Conservation (phyloP, 2,113 vertebrate species). For the Plestiodon gilberti region DNA sequence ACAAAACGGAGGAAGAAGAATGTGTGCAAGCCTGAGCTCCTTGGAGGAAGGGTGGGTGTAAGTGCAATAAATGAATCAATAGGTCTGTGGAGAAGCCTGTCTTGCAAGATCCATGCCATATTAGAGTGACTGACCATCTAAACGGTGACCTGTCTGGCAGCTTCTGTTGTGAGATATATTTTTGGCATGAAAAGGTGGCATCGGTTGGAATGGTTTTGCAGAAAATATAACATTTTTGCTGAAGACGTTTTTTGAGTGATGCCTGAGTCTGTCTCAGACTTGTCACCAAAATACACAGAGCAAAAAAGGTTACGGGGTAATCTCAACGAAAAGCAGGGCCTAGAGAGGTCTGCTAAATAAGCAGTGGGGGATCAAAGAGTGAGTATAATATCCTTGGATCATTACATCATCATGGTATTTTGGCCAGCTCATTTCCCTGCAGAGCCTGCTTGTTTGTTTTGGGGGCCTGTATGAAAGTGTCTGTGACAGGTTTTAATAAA, state of each 20-base stretch:
- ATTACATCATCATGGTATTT: slow-evolving; percentile 63
- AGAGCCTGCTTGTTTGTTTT: slow-evolving; percentile 62
- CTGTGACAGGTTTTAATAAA: slow-evolving; percentile 63
- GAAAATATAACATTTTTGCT: rapidly evolving
- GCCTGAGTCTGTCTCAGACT: neutral
- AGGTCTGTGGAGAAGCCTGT: neutral
- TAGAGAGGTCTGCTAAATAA: slow-evolving; percentile 45
- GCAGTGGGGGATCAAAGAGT: slow-evolving; percentile 49
- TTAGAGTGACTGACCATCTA: rapidly evolving
- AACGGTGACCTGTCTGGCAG: neutral
- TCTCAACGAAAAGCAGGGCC: slow-evolving; percentile 19
- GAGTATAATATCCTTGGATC: slow-evolving; percentile 49
- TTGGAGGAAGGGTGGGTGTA: no score
- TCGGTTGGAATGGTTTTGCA: neutral
- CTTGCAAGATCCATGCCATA: neutral
- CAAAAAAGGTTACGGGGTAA: neutral
- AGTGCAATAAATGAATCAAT: no score
- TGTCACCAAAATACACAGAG: neutral
- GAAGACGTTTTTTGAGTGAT: neutral
- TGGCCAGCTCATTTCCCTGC: slow-evolving; percentile 49
- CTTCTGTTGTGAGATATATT: neutral
- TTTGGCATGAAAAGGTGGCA: neutral
- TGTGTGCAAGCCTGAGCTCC: no score
- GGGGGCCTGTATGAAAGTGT: slow-evolving; percentile 57
- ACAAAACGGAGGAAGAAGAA: no score